Conservation (phyloP, 1,140 invertebrate species). For the Brachionus plicatilis region DNA sequence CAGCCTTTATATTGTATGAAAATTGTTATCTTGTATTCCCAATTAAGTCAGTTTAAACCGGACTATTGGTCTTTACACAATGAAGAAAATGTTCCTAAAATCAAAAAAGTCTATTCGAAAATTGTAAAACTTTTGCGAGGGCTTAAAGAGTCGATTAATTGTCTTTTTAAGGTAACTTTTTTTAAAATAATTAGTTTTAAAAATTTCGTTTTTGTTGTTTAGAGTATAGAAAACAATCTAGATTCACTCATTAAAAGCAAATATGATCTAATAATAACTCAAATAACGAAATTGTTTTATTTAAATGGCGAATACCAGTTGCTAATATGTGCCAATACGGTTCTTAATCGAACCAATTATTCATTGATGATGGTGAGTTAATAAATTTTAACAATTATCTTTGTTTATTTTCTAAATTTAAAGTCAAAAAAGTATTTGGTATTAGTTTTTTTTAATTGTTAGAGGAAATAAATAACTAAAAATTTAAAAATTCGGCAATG, state of each 20-base stretch:
- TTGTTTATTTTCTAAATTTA: no score
- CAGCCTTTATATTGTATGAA: constrained; percentile 19
- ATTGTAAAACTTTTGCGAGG: background rate
- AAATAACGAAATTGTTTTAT: background rate
- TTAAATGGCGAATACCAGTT: constrained; percentile 13
- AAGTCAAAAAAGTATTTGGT: no score
- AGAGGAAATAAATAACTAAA: no score
- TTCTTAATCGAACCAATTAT: constrained; percentile 11
- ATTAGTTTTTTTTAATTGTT: no score
- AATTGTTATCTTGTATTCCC: background rate
- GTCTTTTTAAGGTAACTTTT: background rate
- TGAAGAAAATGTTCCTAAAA: background rate
- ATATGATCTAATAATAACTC: background rate
- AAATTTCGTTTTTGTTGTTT: background rate
- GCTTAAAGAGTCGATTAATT: constrained; percentile 8
- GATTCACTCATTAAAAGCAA: background rate
- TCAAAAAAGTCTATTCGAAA: constrained; percentile 11
- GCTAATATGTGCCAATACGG: background rate
- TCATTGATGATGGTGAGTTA: background rate
- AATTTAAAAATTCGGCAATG: no score
- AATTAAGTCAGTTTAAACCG: constrained; percentile 19
- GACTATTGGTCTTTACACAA: background rate
- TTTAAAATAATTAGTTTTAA: background rate
- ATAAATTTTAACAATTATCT: no score
- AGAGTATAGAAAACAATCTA: constrained; percentile 14